Base-by-base conservation (phyloP, 2,888 invertebrate species). In the Arge pagana region DNA sequence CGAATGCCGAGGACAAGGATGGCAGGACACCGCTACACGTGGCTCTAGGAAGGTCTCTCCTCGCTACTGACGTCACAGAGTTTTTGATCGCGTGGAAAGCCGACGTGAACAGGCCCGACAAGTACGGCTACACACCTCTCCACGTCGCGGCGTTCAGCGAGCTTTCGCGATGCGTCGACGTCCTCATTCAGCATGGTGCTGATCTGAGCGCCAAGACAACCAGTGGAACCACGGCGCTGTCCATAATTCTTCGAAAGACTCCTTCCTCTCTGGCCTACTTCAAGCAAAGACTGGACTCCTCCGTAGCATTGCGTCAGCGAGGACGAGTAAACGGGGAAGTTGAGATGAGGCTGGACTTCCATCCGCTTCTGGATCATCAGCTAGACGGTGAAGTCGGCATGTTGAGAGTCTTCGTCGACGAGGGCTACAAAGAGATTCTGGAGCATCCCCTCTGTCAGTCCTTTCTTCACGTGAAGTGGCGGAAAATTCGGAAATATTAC, bases 391-490 rank as follows among this genome's bases (percentile, higher is more conserved):
- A 80, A 57, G 78, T 77, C 8, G 74, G 77, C 18, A 76, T 79
- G 57, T 71, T 80, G 41, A 78, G 79, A 42, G 76, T 76, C 4
- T 77, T 80, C 52, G 72, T 79, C 0, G 75, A 76, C 33, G 79
- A 78, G 48, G 77, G 77, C 2, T 74, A 78, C 13, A 79, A 79
- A 41, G 77, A 78, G 35, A 57, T 77, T 3, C 64, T 80, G 5
- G 75, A 77, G 2, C 80, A 80, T 62, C 80, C 80, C 0, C 61
- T 80, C 3, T 78, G 79, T 4, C 78, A 79, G 69, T 78, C 79
- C 0, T 80, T 80, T 35, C 65, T 80, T 2, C 76, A 78, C 43
- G 63, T 80, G 2, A 80, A 80, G 53, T 80, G 80, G 80, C 72
- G 76, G 52, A 76, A 78, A 45, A 79, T 80, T n/a, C 62, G 79